Conservation (phyloP, 1,140 invertebrate genomes). For the Drosophila ambigua region DNA sequence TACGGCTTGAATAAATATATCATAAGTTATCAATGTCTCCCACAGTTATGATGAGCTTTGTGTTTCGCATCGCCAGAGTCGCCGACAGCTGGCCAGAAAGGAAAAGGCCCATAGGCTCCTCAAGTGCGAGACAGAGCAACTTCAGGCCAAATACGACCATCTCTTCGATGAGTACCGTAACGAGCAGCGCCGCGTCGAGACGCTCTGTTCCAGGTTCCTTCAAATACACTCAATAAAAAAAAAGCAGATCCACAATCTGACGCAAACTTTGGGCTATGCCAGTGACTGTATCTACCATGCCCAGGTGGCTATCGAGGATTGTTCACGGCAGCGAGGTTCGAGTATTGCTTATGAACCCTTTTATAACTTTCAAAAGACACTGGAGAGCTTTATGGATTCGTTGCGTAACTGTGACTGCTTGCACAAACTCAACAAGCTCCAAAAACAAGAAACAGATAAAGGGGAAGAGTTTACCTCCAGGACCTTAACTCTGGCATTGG, state of each 20-base stretch:
- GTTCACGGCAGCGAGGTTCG: not conserved
- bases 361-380: conserved; percentile 13
- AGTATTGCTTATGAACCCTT: not conserved
- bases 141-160: conserved; percentile 66
- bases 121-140: conserved; percentile 58
- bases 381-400: conserved; percentile 46
- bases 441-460: not conserved
- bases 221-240: conserved; percentile 60
- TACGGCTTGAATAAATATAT: not conserved
- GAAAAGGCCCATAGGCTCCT: conserved; percentile 56
- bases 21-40: not conserved
- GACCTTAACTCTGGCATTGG: no score
- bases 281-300: conserved; percentile 66
- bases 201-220: conserved; percentile 51
- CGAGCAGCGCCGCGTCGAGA: conserved; percentile 56
- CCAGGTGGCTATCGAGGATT: conserved; percentile 51
- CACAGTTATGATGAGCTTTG: conserved; percentile 69
- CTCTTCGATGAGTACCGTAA: conserved; percentile 55
- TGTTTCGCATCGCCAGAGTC: conserved; percentile 62
- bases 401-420: conserved; percentile 56
- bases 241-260: conserved; percentile 55
- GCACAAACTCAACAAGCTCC: conserved; percentile 31
- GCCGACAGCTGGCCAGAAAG: conserved; percentile 64
- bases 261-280: conserved; percentile 57
- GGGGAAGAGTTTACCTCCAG: not conserved